Base-by-base conservation (phyloP, 1,140 invertebrate species). In the Microplitis mediator region DNA sequence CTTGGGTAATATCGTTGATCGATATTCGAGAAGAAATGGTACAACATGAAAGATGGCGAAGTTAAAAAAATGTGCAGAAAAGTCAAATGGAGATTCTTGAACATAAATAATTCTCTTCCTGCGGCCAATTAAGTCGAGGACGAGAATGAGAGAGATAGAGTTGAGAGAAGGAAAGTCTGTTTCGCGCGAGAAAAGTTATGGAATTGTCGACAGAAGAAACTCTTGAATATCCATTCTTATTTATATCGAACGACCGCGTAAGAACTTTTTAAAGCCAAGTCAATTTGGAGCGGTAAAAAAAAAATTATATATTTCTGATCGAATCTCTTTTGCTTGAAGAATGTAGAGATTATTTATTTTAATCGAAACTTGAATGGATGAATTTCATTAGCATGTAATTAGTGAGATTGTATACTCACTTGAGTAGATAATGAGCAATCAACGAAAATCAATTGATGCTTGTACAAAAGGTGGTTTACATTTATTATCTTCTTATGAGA, bases 311-410 rank as follows among this genome's bases (percentile, higher is more conserved):
- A 56, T 64, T 16, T 56, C 31, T 62, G 50, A 64, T 71, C 64
- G 60, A 60, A 62, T 71, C 60, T 63, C 39, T 63, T 9, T 45
- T 45, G 35, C 16, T 45, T 45, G 35, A 16, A 36, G 35, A 60
- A 50, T 13, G 31, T 61, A 52, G 8, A 63, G 14, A 58, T 50
- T 51, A 62, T 71, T 32, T 63, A 71, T 71, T 71, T 62, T 13
- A 52, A 71, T 71, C 45, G 63, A 65, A 65, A 2, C 6, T 36
- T 34, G 16, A 6, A n/a, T 34, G 6, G n/a, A 69, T 32, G 66
- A 60, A 69, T 69, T 69, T 62, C 68, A 69, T 69, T 69, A 69
- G 68, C 68, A 69, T 71, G 60, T 71, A 61, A 71, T 71, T 71
- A 71, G 39, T 51, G 23, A 8, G 13, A 65, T 6, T 64, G 39